phyloP scores from a whole-genome alignment of 2,888 invertebrate genomes.

The Acrocyrtus sp. region DNA sequence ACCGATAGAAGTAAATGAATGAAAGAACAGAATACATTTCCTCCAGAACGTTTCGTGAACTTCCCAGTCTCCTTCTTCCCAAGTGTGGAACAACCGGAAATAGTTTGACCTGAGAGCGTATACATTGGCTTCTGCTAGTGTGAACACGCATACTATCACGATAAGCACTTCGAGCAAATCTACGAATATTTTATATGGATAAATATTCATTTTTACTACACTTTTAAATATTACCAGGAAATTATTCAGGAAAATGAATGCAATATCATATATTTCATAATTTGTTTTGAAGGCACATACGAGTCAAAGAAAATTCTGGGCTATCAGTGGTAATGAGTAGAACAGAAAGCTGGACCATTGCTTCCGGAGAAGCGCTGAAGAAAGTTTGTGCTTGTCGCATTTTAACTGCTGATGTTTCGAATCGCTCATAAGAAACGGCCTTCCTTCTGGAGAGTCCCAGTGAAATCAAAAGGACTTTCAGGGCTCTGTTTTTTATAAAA shows the following conservation, averaged over 20 bases:
- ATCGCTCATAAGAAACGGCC: conserved; percentile 52
- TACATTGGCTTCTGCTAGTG: conserved; percentile 59
- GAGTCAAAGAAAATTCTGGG: no score
- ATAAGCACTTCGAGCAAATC: conserved; percentile 58
- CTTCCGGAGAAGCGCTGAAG: conserved; percentile 61
- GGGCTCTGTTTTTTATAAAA: conserved; percentile 38
- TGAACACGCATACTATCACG: conserved; percentile 54
- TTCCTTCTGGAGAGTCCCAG: conserved; percentile 47
- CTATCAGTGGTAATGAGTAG: conserved; percentile 53
- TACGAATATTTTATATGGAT: no score
- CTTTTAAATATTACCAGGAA: no score
- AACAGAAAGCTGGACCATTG: conserved; percentile 55
- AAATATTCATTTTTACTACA: no score
- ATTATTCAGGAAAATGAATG: no score
- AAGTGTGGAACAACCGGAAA: conserved; percentile 52
- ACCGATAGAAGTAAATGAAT: conserved; percentile 59
- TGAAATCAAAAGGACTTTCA: conserved; percentile 55
- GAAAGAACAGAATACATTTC: conserved; percentile 57
- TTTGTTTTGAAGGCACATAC: no score
- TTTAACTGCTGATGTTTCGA: conserved; percentile 61
- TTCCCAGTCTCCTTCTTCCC: conserved; percentile 54
- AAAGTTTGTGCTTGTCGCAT: conserved; percentile 58
- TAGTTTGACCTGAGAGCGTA: conserved; percentile 55
- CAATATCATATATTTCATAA: no score
- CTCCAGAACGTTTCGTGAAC: conserved; percentile 53